These are phyloP conservation scores for Graptemys geographica DNA, from an alignment of 2,797 vertebrate species.

Conservation along the genomic window DNA sequence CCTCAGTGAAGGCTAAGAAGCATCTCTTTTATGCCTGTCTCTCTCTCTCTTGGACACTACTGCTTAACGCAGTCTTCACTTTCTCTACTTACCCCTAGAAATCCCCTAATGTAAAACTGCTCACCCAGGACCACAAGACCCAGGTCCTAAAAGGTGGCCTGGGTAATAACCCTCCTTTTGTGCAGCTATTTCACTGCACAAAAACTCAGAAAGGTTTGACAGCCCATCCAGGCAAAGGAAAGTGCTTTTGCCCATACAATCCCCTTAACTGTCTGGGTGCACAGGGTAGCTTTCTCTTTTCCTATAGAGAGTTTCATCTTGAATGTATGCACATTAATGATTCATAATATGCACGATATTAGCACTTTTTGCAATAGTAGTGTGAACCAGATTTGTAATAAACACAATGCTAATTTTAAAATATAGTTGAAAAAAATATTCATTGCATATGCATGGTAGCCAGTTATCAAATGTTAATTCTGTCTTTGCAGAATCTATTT, in stretches of 20 bases:
- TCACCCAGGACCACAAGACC: neutral
- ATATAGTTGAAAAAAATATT: neutral
- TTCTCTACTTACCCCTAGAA: neutral
- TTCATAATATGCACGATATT: fast-evolving
- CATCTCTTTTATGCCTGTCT: neutral
- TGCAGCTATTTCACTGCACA: neutral
- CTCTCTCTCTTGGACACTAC: neutral
- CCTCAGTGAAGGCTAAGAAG: neutral
- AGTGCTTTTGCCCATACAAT: fast-evolving
- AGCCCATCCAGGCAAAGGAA: neutral
- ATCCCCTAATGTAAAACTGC: neutral
- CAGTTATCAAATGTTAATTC: neutral
- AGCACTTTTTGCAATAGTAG: neutral
- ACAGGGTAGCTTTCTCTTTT: neutral
- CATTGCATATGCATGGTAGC: fast-evolving
- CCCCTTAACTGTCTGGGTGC: neutral
- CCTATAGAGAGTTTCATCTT: neutral
- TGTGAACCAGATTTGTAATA: neutral
- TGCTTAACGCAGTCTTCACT: fast-evolving
- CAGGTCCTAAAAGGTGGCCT: neutral
- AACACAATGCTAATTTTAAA: neutral
- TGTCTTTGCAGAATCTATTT: neutral
- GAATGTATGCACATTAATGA: fast-evolving
- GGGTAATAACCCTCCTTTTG: neutral
- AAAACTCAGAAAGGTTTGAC: neutral